Evolutionary conservation across 1,140 invertebrate genomes (phyloP), one percentile per base, ranked within the genome.

Genomic region (Daktulosphaira vitifoliae): DNA sequence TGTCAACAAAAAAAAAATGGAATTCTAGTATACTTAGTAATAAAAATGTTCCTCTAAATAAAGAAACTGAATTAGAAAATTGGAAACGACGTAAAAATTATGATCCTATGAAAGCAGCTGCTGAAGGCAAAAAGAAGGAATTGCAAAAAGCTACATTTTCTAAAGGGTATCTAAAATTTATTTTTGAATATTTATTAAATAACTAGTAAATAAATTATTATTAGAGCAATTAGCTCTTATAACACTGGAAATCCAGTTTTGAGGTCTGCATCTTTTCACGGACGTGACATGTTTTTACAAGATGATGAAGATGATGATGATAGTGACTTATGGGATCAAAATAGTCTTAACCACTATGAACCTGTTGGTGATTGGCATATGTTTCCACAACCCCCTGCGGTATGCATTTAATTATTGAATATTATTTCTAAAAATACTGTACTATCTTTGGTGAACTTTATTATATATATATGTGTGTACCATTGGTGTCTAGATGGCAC

Each of bases 71-170:
- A 72, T 84, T 92, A 77, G 88, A 90, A 73, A 92, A 92, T 77
- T 94, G 90, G 90, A 91, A 92, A 72, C 78, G 90, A 65, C 78
- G 91, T 66, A 92, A 92, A 71, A 91, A 85, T 70, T 95, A 93
- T 75, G 90, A 93, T 77, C 90, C 90, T 3, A 83, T 92, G 79
- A 91, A 90, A 71, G 85, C 87, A 13, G 89, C 89, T 3, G 88
- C 88, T 8, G 85, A 89, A 71, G 89, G 84, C 71, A 59, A 69
- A 73, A 71, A 71, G 71, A 20, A 74, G 70, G 48, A 72, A 56
- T 4, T 70, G 72, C 51, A 71, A 73, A 50, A 68, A 70, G 44
- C 65, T 0, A 20, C 33, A 20, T 67, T 39, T 37, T 39, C 25
- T 50, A 64, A 33, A 25, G 49, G 53, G 48, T 67, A n/a, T n/a